These are phyloP conservation scores for Rhinogobio ventralis DNA, from an alignment of 2,797 vertebrate species.

Conservation along the genomic window DNA sequence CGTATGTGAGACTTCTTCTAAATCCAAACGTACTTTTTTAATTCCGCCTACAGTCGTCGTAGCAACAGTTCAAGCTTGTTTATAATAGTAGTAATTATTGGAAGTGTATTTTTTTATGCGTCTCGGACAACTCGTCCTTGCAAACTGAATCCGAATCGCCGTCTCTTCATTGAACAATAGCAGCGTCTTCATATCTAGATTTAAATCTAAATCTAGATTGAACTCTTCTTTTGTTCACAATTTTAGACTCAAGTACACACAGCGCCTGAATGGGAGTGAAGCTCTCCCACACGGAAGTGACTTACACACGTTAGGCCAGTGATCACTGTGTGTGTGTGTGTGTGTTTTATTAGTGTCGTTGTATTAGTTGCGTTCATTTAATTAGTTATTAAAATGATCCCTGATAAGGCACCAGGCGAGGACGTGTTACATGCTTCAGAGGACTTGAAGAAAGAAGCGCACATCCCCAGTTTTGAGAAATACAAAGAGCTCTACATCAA, in stretches of 20 bases:
- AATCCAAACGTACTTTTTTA: not conserved
- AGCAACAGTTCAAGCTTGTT: not conserved
- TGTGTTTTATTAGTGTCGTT: not conserved
- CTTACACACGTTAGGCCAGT: not conserved
- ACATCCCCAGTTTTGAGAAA: slow-evolving; percentile 77
- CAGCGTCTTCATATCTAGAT: not conserved
- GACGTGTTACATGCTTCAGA: slow-evolving; percentile 71
- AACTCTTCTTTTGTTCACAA: not conserved
- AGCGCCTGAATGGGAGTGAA: slow-evolving; percentile 18
- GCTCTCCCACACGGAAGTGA: slow-evolving; percentile 27
- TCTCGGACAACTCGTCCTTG: not conserved
- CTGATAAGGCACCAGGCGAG: slow-evolving; percentile 74
- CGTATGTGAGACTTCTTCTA: not conserved
- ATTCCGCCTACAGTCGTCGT: not conserved
- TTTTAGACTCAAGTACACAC: not conserved
- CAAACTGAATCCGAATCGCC: not conserved
- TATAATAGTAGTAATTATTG: not conserved
- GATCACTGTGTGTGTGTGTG: not conserved
- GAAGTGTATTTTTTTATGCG: not conserved
- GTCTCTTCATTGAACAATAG: not conserved
- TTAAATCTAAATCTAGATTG: not conserved
- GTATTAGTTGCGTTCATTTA: not conserved
- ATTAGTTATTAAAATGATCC: slow-evolving; percentile 73
- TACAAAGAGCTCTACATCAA: slow-evolving; percentile 80
- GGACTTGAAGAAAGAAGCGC: slow-evolving; percentile 72